Conservation (phyloP, 2,113 vertebrate species). For the Muscicapa adusta region DNA sequence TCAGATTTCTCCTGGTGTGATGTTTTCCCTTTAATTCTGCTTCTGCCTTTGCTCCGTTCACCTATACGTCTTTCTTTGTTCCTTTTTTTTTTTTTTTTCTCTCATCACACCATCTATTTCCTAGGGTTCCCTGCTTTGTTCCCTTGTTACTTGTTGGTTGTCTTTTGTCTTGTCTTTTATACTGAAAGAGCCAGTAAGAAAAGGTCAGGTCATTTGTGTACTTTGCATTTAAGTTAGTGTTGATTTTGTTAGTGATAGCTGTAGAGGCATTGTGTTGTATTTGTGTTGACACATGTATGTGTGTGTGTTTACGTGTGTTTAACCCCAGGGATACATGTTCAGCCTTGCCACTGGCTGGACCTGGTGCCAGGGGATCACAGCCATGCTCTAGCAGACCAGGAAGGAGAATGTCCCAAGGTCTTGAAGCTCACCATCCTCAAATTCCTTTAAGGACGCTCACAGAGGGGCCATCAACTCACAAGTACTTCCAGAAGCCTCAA, state of each 20-base stretch:
- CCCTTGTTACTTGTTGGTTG: neutral
- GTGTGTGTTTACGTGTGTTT: too few species aligned
- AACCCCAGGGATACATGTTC: neutral
- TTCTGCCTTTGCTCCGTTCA: neutral
- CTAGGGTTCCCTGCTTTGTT: neutral
- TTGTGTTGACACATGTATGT: neutral
- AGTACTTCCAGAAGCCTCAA: neutral
- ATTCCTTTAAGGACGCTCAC: neutral
- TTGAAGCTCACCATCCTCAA: neutral
- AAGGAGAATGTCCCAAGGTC: neutral
- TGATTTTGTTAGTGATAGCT: neutral
- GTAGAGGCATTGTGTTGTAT: fast-evolving
- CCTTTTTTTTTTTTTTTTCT: neutral
- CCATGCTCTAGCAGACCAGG: neutral
- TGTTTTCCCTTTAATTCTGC: neutral
- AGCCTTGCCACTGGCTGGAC: neutral
- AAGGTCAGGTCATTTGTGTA: neutral
- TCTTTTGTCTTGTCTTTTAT: neutral
- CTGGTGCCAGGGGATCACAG: neutral
- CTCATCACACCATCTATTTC: neutral
- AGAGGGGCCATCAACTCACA: neutral
- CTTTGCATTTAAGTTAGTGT: neutral
- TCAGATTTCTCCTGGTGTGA: neutral
- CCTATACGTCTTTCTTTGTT: neutral
- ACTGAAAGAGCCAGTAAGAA: neutral